These are phyloP conservation scores for Leptestheria dahalacensis DNA, from an alignment of 1,140 invertebrate species.

Conservation along the genomic window DNA sequence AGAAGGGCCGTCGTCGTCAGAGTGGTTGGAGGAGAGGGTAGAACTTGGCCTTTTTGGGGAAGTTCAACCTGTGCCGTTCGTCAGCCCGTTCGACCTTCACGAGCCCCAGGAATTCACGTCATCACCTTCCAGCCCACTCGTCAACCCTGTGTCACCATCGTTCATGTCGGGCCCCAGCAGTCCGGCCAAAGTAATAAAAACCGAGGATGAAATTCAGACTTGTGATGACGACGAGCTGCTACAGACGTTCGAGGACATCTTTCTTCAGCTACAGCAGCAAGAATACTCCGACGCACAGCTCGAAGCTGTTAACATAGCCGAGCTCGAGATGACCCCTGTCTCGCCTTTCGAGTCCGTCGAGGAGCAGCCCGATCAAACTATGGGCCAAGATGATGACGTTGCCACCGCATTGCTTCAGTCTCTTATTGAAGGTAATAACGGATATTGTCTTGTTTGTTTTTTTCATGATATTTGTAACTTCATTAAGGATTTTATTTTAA, in stretches of 20 bases:
- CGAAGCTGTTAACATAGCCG: neutral
- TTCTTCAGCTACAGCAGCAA: neutral
- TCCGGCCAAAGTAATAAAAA: neutral
- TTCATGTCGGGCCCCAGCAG: neutral
- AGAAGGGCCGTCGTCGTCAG: too few relatives aligned
- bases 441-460: too few relatives aligned
- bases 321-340: neutral
- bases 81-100: neutral
- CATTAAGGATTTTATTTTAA: too few relatives aligned
- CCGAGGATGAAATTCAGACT: neutral
- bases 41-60: conserved; percentile 50
- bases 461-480: too few relatives aligned
- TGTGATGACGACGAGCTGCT: neutral
- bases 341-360: neutral
- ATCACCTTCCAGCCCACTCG: conserved; percentile 7
- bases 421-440: neutral
- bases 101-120: neutral
- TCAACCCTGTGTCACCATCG: neutral
- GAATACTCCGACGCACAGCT: too few relatives aligned
- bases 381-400: neutral
- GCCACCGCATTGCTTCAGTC: neutral
- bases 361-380: too few relatives aligned
- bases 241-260: neutral
- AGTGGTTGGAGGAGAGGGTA: conserved; percentile 52
- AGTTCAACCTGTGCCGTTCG: conserved; percentile 24